These are phyloP conservation scores for Camponotus pennsylvanicus DNA, from an alignment of 1,140 invertebrate species.

Conservation along the genomic window DNA sequence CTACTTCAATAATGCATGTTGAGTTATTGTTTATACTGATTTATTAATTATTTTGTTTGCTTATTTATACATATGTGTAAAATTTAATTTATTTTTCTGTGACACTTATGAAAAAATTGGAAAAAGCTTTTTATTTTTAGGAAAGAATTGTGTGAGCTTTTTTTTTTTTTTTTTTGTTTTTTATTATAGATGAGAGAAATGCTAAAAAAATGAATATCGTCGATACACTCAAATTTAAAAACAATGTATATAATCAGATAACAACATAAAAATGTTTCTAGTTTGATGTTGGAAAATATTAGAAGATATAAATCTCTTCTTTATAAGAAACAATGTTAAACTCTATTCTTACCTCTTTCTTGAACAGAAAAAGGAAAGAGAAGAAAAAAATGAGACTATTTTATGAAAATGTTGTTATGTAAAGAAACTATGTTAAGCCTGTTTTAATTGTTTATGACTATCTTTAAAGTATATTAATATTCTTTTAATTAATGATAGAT, in stretches of 20 bases:
- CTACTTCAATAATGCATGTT: background rate
- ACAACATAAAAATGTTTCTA: background rate
- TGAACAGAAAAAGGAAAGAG: background rate
- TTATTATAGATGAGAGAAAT: background rate
- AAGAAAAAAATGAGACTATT: background rate
- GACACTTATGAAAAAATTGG: background rate
- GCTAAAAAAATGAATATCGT: background rate
- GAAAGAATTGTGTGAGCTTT: too few relatives aligned
- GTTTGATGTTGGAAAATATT: background rate
- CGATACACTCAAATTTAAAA: background rate
- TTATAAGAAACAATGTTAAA: background rate
- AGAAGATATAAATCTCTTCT: background rate
- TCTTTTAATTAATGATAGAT: background rate
- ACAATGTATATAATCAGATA: background rate
- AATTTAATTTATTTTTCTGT: background rate
- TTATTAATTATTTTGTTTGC: background rate
- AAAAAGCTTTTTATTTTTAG: background rate
- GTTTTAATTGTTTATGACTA: background rate
- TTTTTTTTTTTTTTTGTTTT: too few relatives aligned
- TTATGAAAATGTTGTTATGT: background rate
- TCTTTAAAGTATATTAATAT: background rate
- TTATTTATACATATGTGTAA: background rate
- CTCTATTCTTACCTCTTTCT: background rate
- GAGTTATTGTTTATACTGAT: background rate
- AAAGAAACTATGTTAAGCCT: background rate